Evolutionary conservation across 2,113 vertebrate species (phyloP).

Genomic region (Zosterops japonicus): DNA sequence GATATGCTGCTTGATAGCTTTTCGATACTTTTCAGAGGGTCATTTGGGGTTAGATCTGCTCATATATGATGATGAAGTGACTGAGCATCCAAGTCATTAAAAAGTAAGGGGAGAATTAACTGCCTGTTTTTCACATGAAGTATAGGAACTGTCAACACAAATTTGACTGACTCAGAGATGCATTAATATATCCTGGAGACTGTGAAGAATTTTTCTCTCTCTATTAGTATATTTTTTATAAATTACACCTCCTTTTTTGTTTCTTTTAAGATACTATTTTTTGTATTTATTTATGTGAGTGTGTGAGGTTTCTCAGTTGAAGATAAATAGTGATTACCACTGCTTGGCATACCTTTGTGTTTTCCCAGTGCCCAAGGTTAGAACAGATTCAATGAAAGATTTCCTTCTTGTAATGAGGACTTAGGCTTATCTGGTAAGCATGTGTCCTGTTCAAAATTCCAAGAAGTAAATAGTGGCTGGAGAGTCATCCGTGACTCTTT

Average conservation of each 20-base stretch:
- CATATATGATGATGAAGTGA: neutral
- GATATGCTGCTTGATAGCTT: neutral
- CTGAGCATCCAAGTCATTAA: neutral
- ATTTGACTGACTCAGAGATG: neutral
- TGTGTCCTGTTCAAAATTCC: neutral
- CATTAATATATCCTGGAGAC: neutral
- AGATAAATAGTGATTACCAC: neutral
- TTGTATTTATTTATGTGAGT: neutral
- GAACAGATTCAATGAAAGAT: neutral
- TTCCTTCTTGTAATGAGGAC: neutral
- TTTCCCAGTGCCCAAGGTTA: neutral
- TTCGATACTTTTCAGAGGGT: neutral
- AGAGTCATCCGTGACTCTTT: neutral
- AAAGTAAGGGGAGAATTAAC: neutral
- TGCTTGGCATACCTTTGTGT: neutral
- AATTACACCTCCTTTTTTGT: neutral
- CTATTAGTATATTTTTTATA: neutral
- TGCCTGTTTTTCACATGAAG: rapidly evolving
- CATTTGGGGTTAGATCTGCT: neutral
- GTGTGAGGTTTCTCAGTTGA: neutral
- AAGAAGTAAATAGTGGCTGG: neutral
- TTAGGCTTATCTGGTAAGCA: neutral
- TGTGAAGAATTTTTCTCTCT: neutral
- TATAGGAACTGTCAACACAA: neutral
- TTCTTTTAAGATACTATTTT: neutral